Base-by-base conservation (phyloP, 2,888 invertebrate species). In the Drosophila colorata region DNA sequence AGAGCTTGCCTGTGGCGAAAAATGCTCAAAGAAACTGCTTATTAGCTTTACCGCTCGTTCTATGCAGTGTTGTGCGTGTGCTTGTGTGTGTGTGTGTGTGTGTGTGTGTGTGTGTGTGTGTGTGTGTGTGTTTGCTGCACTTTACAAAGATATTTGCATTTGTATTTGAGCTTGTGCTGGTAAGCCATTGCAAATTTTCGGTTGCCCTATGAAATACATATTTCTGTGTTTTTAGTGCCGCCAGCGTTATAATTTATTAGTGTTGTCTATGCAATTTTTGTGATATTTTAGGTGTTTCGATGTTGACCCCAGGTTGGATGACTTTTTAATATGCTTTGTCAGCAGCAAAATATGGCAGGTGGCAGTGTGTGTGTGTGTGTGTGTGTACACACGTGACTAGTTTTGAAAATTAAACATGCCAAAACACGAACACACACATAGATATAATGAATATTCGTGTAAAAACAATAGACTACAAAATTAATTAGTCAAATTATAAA, bases 11-110 rank as follows among this genome's bases (percentile, higher is more conserved):
- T 31, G 23, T 41, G 68, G 74, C 53, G 25, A 35, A 41, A 56
- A 33, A 37, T 47, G 28, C 61, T 63, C 63, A 73, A 78, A 78
- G 58, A 69, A 72, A 66, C 74, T 70, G 69, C 77, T 86, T 82
- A 84, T 87, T 83, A 82, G 77, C 83, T 82, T 74, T 79, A 67
- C 53, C 58, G 56, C 66, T 53, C 58, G 38, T 78, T 56, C 51
- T 61, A 60, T 65, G 64, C 37, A 16, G 25, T 20, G 2, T 20
- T 43, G 16, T n/a, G 18, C 20, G 25, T n/a, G 11, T 23, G 37
- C 7, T 14, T 51, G 28, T 43, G 16, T n/a, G 18, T 31, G 20
- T 11, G 11, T 23, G 35, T 11, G 23, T 4, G 25, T 4, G 4
- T 37, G 23, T 18, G 4, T 9, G 14, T 23, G 16, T 40, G 16